These are phyloP conservation scores for Brachionus koreanus DNA, from an alignment of 1,140 invertebrate genomes.

Conservation along the genomic window DNA sequence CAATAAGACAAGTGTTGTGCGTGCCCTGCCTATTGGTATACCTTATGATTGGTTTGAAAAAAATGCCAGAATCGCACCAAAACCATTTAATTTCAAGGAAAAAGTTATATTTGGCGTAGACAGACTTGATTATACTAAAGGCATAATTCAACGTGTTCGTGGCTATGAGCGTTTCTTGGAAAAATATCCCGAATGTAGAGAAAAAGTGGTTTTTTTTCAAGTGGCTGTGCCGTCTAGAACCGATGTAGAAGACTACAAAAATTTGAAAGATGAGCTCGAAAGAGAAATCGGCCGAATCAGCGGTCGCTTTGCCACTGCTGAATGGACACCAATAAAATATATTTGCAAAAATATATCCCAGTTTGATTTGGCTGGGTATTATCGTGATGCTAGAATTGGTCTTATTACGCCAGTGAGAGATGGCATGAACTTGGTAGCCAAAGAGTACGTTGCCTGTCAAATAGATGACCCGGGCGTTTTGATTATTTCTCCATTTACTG, in stretches of 20 bases:
- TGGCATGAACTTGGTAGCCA: constrained; percentile 88
- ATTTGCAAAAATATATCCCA: constrained; percentile 79
- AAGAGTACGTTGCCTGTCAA: constrained; percentile 86
- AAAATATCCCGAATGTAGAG: constrained; percentile 77
- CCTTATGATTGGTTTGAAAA: constrained; percentile 79
- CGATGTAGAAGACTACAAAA: constrained; percentile 83
- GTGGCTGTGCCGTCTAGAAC: constrained; percentile 82
- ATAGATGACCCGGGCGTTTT: constrained; percentile 77
- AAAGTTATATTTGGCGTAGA: constrained; percentile 79
- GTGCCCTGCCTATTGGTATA: constrained; percentile 68
- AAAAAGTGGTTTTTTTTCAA: constrained; percentile 73
- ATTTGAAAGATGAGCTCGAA: constrained; percentile 83
- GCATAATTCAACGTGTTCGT: constrained; percentile 74
- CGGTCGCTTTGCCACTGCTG: constrained; percentile 70
- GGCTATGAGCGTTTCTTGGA: constrained; percentile 78
- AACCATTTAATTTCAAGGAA: constrained; percentile 59
- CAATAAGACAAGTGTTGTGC: constrained; percentile 72
- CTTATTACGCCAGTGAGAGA: constrained; percentile 81
- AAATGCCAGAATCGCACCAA: constrained; percentile 71
- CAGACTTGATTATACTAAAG: constrained; percentile 84
- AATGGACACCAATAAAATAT: constrained; percentile 84
- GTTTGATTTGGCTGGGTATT: constrained; percentile 74
- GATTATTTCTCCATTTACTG: constrained; percentile 82
- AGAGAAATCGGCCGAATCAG: constrained; percentile 80
- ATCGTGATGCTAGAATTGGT: constrained; percentile 74